Evolutionary conservation across 1,140 invertebrate genomes (phyloP).

Genomic region (Panulirus ornatus): DNA sequence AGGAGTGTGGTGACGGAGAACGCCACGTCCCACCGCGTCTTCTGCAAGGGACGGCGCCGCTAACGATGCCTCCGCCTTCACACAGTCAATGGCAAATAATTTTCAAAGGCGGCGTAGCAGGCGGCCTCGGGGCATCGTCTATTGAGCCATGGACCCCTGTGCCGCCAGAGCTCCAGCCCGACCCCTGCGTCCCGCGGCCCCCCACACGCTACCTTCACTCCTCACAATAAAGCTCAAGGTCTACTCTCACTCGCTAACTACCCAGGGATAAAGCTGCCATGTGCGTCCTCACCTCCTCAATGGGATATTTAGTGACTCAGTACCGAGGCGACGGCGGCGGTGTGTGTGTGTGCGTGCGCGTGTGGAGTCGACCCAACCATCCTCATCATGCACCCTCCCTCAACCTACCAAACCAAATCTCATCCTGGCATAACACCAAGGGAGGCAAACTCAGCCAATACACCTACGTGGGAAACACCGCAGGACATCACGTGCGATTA

Average conservation of each 20-base stretch:
- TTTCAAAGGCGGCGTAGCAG: conserved; percentile 2
- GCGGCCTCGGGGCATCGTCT: neutral
- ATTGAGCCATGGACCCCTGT: neutral
- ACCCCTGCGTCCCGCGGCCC: neutral
- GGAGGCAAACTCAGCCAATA: too few relatives aligned
- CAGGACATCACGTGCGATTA: too few relatives aligned
- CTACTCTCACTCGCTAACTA: neutral
- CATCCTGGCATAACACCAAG: too few relatives aligned
- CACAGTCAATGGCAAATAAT: conserved; percentile 29
- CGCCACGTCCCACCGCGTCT: neutral
- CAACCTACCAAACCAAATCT: too few relatives aligned
- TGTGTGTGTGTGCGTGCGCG: too few relatives aligned
- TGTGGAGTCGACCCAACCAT: neutral
- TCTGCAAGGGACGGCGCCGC: neutral
- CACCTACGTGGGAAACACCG: too few relatives aligned
- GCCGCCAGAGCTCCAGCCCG: neutral
- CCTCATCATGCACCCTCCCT: too few relatives aligned
- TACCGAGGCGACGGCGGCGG: neutral
- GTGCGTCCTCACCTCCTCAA: neutral
- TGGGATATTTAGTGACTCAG: neutral
- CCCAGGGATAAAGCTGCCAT: neutral
- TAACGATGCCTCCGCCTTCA: neutral
- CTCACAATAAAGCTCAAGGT: neutral
- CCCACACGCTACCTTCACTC: neutral
- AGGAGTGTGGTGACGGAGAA: neutral